Evolutionary conservation across 2,113 vertebrate genomes (phyloP).

Genomic region (Chamaea fasciata): DNA sequence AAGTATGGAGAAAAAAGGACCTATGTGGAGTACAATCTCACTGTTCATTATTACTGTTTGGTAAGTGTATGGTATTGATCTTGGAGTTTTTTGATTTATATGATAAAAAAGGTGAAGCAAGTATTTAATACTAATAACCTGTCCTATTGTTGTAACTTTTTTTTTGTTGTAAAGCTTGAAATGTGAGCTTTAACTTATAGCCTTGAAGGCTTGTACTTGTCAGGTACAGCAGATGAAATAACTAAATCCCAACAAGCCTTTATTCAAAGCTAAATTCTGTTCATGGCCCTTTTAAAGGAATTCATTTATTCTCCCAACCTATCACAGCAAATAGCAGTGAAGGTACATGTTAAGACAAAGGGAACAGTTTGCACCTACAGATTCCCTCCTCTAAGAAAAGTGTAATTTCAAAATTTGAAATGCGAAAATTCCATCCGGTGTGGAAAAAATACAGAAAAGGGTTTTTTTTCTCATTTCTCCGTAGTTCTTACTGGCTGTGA

Average conservation of each 20-base stretch:
- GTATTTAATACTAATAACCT: background rate
- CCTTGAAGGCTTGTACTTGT: background rate
- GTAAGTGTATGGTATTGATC: conserved; percentile 71
- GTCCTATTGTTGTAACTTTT: background rate
- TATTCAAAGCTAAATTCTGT: background rate
- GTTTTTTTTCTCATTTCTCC: background rate
- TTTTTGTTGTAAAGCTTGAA: background rate
- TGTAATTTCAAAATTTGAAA: background rate
- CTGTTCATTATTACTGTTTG: conserved; percentile 93
- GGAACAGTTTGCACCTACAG: background rate
- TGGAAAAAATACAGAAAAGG: background rate
- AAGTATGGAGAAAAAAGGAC: conserved; percentile 90
- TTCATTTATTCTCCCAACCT: background rate
- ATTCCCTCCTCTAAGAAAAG: background rate
- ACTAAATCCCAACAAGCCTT: background rate
- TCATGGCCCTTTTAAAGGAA: background rate
- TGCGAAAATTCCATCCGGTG: background rate
- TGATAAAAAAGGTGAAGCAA: background rate
- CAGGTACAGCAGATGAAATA: background rate
- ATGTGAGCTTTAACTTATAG: background rate
- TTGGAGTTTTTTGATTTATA: background rate
- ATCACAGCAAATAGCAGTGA: background rate
- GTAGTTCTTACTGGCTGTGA: background rate
- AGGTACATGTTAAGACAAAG: background rate
- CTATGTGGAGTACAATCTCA: conserved; percentile 76